phyloP scores from a whole-genome alignment of 2,888 invertebrate species.

The Drosophila prostipennis region DNA sequence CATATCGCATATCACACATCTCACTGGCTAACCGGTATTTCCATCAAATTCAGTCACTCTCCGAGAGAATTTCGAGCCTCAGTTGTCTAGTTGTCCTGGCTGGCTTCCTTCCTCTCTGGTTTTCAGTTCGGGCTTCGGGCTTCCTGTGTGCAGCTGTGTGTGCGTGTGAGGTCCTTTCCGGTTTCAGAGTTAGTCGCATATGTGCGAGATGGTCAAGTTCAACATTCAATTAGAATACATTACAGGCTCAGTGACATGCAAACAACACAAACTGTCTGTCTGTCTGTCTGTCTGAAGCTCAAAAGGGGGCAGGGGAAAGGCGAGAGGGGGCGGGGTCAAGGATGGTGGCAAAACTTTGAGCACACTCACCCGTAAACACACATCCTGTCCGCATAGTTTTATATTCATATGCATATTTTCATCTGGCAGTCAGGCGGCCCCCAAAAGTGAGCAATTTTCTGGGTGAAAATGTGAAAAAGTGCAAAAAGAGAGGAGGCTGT shows the following conservation, averaged over 20 bases:
- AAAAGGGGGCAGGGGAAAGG: too few relatives aligned
- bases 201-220: conserved; percentile 68
- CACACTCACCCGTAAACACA: conserved; percentile 13
- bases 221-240: conserved; percentile 79
- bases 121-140: conserved; percentile 17
- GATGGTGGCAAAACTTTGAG: conserved; percentile 55
- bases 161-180: conserved; percentile 33
- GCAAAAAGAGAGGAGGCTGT: conserved; percentile 28
- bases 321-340: conserved; percentile 46
- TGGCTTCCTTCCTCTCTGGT: conserved; percentile 25
- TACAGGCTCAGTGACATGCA: conserved; percentile 74
- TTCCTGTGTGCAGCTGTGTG: conserved; percentile 9
- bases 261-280: conserved; percentile 50
- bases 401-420: conserved; percentile 78
- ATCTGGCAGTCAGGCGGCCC: conserved; percentile 1
- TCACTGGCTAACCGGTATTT: background rate
- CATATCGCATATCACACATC: background rate
- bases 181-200: conserved; percentile 38
- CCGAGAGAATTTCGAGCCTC: background rate
- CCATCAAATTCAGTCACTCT: background rate
- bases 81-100: conserved; percentile 11
- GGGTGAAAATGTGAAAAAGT: background rate
- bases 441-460: conserved; percentile 50
- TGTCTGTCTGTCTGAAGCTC: conserved; percentile 29
- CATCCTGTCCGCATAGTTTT: conserved; percentile 72